These are phyloP conservation scores for Myotis yumanensis DNA, from an alignment of 2,113 vertebrate species.

Conservation along the genomic window DNA sequence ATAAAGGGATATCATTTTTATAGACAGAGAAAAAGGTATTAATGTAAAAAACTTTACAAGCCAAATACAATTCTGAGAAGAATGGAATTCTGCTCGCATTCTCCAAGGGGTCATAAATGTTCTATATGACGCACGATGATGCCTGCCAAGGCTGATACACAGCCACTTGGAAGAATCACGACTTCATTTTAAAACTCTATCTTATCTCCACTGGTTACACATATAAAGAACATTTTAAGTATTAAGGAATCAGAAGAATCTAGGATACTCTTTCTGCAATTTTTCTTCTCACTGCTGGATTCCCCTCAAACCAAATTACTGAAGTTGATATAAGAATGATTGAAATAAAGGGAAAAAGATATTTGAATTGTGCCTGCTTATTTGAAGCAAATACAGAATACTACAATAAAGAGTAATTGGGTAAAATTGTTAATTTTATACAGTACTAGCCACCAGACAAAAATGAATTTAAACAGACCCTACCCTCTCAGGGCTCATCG, in stretches of 20 bases:
- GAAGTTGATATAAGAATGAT: constrained; percentile 1
- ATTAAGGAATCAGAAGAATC: constrained; percentile 28
- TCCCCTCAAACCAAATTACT: not conserved
- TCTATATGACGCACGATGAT: not conserved
- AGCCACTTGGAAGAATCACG: constrained; percentile 26
- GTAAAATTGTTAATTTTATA: not conserved
- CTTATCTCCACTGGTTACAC: constrained; percentile 23
- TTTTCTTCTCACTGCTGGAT: constrained; percentile 23
- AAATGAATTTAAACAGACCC: not conserved
- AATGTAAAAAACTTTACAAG: constrained; percentile 43
- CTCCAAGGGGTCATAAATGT: not conserved
- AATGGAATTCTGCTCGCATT: not conserved
- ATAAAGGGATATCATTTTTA: constrained; percentile 32
- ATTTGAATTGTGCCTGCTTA: not conserved
- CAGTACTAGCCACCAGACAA: not conserved
- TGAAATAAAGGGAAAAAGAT: not conserved
- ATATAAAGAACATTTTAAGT: constrained; percentile 27
- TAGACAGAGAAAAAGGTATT: constrained; percentile 39
- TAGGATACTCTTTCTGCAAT: constrained; percentile 19
- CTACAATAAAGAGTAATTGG: not conserved
- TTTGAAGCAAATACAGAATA: not conserved
- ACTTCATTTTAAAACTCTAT: constrained; percentile 67
- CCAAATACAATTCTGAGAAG: constrained; percentile 36
- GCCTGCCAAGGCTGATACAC: not conserved
- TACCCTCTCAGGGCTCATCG: not conserved